Conservation (phyloP, 1,140 invertebrate genomes). For the Trichogramma pretiosum region DNA sequence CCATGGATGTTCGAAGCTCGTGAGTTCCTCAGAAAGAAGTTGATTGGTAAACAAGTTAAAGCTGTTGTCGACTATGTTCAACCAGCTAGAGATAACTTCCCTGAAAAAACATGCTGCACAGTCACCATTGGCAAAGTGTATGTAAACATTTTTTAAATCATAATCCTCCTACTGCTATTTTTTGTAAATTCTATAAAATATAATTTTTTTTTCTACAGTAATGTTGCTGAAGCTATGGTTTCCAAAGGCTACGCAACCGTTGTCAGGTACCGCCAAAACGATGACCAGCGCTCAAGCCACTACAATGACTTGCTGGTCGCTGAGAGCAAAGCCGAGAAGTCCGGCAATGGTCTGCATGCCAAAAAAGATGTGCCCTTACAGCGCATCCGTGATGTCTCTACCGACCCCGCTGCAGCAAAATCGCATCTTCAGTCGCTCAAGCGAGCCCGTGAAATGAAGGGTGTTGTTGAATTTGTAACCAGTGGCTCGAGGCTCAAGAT, state of each 20-base stretch:
- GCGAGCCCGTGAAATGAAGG: slow-evolving; percentile 74
- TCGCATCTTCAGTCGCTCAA: slow-evolving; percentile 82
- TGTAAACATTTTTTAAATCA: too few species aligned
- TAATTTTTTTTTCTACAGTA: slow-evolving; percentile 48
- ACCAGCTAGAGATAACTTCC: slow-evolving; percentile 82
- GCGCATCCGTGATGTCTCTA: slow-evolving; percentile 81
- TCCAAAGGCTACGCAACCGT: slow-evolving; percentile 87
- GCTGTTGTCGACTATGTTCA: slow-evolving; percentile 95
- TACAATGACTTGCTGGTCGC: slow-evolving; percentile 92
- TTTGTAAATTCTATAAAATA: too few species aligned
- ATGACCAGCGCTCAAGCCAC: slow-evolving; percentile 88
- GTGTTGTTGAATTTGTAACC: slow-evolving; percentile 90
- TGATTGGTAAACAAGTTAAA: slow-evolving; percentile 92
- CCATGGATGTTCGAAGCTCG: slow-evolving; percentile 97
- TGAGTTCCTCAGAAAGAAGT: slow-evolving; percentile 91
- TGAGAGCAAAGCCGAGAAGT: slow-evolving; percentile 86
- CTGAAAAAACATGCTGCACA: slow-evolving; percentile 93
- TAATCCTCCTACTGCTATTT: too few species aligned
- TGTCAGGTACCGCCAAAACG: slow-evolving; percentile 86
- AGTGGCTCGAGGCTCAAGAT: slow-evolving; percentile 86
- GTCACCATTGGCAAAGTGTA: slow-evolving; percentile 74
- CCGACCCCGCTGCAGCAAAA: slow-evolving; percentile 79
- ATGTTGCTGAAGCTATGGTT: slow-evolving; percentile 90
- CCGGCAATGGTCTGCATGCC: slow-evolving; percentile 69
- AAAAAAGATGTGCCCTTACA: slow-evolving; percentile 78